phyloP scores from a whole-genome alignment of 2,113 vertebrate species.

The Edolisoma coerulescens region DNA sequence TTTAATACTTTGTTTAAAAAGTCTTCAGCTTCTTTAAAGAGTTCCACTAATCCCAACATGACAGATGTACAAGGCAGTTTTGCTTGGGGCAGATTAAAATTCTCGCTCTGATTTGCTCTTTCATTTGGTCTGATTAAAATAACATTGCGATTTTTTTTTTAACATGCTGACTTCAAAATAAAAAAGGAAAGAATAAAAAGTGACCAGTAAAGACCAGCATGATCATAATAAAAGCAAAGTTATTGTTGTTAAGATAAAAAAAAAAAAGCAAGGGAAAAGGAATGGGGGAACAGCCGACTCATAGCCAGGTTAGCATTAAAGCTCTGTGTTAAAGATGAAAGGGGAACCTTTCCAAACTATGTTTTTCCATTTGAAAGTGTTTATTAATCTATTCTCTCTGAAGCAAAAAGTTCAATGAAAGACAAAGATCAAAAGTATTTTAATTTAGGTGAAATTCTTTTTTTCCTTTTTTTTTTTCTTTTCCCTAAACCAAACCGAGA shows the following conservation, averaged over 20 bases:
- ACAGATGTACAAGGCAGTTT: constrained; percentile 66
- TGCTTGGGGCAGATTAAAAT: constrained; percentile 62
- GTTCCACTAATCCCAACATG: constrained; percentile 64
- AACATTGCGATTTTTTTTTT: not conserved
- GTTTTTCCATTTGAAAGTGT: constrained; percentile 36
- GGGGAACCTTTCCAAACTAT: not conserved
- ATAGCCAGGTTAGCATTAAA: not conserved
- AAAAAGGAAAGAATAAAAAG: not conserved
- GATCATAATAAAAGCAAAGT: not conserved
- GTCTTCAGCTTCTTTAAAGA: constrained; percentile 64
- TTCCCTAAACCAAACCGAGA: not conserved
- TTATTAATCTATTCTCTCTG: constrained; percentile 63
- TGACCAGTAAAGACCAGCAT: constrained; percentile 1
- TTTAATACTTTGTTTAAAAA: constrained; percentile 62
- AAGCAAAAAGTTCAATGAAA: constrained; percentile 50
- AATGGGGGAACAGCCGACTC: not conserved
- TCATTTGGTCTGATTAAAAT: constrained; percentile 57
- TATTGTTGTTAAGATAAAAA: not conserved
- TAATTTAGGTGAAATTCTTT: constrained; percentile 29
- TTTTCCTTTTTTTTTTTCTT: not conserved
- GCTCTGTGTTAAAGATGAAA: constrained; percentile 17
- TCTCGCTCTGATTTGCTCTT: constrained; percentile 47
- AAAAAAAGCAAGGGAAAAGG: not conserved
- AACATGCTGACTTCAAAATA: constrained; percentile 26
- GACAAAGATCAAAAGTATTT: constrained; percentile 60